A percentile compares a stretch with the other conserved stretches of the same genome.
These are phyloP conservation scores for Uropetala carovei DNA, from an alignment of 2,888 invertebrate species.

Conservation along the genomic window DNA sequence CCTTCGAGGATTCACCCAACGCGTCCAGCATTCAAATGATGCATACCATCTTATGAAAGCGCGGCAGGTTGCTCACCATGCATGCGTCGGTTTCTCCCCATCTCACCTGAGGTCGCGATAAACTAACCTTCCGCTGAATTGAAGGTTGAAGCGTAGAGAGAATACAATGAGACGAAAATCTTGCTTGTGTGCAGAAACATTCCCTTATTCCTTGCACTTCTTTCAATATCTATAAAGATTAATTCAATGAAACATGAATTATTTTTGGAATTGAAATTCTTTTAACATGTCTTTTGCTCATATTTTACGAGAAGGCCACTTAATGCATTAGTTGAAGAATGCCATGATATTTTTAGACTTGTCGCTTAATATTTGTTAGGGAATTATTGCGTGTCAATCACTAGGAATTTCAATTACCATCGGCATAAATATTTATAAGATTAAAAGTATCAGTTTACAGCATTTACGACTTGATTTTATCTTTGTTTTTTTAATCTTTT, in stretches of 20 bases:
- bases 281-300: neutral
- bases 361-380: neutral
- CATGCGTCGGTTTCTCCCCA: neutral
- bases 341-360: neutral
- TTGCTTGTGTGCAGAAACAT: neutral
- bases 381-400: neutral
- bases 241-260: neutral
- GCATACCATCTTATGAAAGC: neutral
- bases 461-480: neutral
- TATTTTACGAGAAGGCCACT: neutral
- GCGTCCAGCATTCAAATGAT: conserved; percentile 26
- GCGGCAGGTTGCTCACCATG: neutral
- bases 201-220: neutral
- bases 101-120: conserved; percentile 5
- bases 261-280: conserved; percentile 7
- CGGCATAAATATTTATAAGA: neutral
- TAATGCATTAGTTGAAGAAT: neutral
- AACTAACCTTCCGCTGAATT: conserved; percentile 5
- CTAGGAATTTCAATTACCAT: conserved; percentile 2
- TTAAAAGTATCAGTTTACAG: neutral
- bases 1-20: neutral
- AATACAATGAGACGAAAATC: conserved; percentile 44
- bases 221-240: neutral
- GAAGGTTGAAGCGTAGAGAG: conserved; percentile 22
- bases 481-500: neutral